Evolutionary conservation across 2,888 invertebrate genomes (phyloP).

Genomic region (Bellardia bayeri): DNA sequence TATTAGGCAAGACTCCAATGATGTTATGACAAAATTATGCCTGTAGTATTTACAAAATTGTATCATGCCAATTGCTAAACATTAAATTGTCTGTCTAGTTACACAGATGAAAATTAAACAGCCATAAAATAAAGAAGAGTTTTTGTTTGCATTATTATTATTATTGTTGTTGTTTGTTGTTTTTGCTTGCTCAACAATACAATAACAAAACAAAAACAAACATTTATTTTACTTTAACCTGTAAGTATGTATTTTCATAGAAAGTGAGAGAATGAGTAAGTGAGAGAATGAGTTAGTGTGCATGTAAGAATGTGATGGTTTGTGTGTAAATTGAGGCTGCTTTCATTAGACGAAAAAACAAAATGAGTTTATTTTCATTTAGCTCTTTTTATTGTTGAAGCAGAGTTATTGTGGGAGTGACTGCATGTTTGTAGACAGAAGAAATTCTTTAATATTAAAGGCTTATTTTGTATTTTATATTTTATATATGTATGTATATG

Average conservation of each 20-base stretch:
- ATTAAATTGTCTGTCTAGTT: neutral
- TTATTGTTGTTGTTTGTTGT: slow-evolving; percentile 8
- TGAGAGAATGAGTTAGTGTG: neutral
- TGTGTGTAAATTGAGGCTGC: slow-evolving; percentile 24
- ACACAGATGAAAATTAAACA: slow-evolving; percentile 60
- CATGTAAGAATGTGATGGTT: neutral
- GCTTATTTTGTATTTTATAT: neutral
- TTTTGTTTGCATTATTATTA: slow-evolving; percentile 27
- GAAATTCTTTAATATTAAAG: slow-evolving; percentile 6
- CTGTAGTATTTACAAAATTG: neutral
- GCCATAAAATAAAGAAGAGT: slow-evolving; percentile 47
- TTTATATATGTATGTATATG: neutral
- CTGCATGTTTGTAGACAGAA: neutral
- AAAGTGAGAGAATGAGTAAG: neutral
- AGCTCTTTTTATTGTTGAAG: neutral
- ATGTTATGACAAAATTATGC: neutral
- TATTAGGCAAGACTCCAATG: too few relatives aligned
- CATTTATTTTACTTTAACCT: slow-evolving; percentile 61
- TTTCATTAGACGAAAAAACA: slow-evolving; percentile 5
- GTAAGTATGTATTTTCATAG: neutral
- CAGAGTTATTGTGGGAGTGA: neutral
- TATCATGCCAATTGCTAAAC: neutral
- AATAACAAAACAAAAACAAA: slow-evolving; percentile 38
- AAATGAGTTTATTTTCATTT: neutral
- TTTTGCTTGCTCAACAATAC: slow-evolving; percentile 59